Conservation (phyloP, 2,888 invertebrate genomes). For the Polydrusus cervinus region DNA sequence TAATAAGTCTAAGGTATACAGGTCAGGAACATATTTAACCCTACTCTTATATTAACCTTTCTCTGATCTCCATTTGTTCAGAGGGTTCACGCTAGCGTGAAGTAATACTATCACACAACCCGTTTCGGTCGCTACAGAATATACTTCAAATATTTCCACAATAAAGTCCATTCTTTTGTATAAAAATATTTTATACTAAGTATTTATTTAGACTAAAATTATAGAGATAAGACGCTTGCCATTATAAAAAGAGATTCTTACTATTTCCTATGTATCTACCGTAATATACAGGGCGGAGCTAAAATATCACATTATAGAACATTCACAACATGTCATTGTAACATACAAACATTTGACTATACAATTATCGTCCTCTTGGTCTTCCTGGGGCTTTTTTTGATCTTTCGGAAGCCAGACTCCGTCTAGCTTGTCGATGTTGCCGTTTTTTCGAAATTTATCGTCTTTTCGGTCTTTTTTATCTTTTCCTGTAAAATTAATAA, state of each 20-base stretch:
- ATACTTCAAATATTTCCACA: too few relatives aligned
- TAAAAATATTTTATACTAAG: neutral
- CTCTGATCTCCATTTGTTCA: too few relatives aligned
- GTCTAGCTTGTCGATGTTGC: conserved; percentile 57
- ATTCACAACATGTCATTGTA: conserved; percentile 79
- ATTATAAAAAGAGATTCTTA: conserved; percentile 2
- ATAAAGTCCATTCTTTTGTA: too few relatives aligned
- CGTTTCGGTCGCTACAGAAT: too few relatives aligned
- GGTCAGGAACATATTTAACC: too few relatives aligned
- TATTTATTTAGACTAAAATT: neutral
- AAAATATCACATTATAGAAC: conserved; percentile 68
- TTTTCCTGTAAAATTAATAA: conserved; percentile 30
- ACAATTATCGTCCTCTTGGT: conserved; percentile 69
- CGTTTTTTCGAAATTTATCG: conserved; percentile 58
- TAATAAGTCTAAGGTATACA: too few relatives aligned
- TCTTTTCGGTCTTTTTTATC: conserved; percentile 54
- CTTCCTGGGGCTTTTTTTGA: conserved; percentile 48
- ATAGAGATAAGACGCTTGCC: neutral
- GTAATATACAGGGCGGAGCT: conserved; percentile 18
- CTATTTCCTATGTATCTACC: conserved; percentile 6
- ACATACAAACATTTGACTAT: conserved; percentile 78
- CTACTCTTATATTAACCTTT: too few relatives aligned
- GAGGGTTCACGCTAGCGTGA: too few relatives aligned
- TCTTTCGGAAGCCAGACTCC: conserved; percentile 57
- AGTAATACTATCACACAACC: too few relatives aligned